These are phyloP conservation scores for Ptilonorhynchus violaceus DNA, from an alignment of 2,113 vertebrate species.

Conservation along the genomic window DNA sequence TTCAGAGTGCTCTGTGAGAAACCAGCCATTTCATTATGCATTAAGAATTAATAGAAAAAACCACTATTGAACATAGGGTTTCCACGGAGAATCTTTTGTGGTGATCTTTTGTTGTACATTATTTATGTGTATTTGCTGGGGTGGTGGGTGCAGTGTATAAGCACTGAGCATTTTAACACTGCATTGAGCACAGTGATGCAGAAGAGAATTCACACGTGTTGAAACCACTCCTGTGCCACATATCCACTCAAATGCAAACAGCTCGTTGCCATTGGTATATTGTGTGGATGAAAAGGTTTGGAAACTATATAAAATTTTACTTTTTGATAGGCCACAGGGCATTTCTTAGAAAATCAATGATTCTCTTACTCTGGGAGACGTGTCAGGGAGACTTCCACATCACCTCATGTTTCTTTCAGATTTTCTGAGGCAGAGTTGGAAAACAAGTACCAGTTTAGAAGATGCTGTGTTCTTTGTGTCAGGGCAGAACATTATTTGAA, in stretches of 20 bases:
- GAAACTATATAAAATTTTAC: not conserved
- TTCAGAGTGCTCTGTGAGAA: not conserved
- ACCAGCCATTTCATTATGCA: not conserved
- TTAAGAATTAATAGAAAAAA: not conserved
- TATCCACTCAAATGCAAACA: not conserved
- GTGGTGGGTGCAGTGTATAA: not conserved
- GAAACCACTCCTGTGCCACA: not conserved
- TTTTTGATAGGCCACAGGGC: not conserved
- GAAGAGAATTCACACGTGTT: rapidly evolving
- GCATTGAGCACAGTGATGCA: not conserved
- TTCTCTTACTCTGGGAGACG: not conserved
- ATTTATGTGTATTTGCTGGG: not conserved
- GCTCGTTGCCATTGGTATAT: not conserved
- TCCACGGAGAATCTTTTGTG: not conserved
- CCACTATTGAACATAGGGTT: not conserved
- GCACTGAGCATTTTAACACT: not conserved
- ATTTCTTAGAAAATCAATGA: not conserved
- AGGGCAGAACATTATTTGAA: not conserved
- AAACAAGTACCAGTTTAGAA: not conserved
- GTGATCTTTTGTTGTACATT: not conserved
- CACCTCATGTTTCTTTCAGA: not conserved
- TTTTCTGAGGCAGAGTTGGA: not conserved
- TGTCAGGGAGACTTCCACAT: not conserved
- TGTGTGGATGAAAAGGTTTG: not conserved
- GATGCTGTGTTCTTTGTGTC: not conserved